Percentiles rank a stretch among this genome's conserved stretches.
Evolutionary conservation across 1,140 invertebrate genomes (phyloP).

Genomic region (Temnothorax curvispinosus): DNA sequence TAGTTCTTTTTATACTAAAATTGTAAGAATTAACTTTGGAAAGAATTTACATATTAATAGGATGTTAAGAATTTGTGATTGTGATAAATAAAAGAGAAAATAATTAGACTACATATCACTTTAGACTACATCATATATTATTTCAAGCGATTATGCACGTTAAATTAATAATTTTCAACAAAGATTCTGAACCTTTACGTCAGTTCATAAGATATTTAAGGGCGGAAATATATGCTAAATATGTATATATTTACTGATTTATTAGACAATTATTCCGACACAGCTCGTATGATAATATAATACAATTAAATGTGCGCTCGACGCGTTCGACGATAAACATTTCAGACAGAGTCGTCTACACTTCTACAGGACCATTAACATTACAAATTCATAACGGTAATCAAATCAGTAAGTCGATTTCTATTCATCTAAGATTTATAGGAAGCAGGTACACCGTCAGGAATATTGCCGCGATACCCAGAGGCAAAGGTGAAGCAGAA

Average conservation of each 20-base stretch:
- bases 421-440: conserved; percentile 13
- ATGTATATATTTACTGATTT: not conserved
- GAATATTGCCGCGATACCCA: not conserved
- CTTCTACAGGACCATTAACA: not conserved
- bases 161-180: not conserved
- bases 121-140: too few species aligned
- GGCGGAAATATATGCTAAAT: not conserved
- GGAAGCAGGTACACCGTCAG: not conserved
- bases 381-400: conserved; percentile 21
- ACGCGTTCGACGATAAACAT: not conserved
- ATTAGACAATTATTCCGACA: not conserved
- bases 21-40: not conserved
- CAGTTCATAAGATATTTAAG: not conserved
- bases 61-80: not conserved
- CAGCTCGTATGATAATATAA: not conserved
- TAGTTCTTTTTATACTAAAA: not conserved
- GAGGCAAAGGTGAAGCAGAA: conserved; percentile 19
- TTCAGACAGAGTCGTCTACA: not conserved
- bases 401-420: conserved; percentile 10
- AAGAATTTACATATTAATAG: not conserved
- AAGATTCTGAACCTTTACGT: not conserved
- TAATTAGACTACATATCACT: too few species aligned
- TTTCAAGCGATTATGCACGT: too few species aligned
- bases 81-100: not conserved
- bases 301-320: not conserved